These are phyloP conservation scores for Ivindomyrus marchei DNA, from an alignment of 2,113 vertebrate species.

Conservation along the genomic window DNA sequence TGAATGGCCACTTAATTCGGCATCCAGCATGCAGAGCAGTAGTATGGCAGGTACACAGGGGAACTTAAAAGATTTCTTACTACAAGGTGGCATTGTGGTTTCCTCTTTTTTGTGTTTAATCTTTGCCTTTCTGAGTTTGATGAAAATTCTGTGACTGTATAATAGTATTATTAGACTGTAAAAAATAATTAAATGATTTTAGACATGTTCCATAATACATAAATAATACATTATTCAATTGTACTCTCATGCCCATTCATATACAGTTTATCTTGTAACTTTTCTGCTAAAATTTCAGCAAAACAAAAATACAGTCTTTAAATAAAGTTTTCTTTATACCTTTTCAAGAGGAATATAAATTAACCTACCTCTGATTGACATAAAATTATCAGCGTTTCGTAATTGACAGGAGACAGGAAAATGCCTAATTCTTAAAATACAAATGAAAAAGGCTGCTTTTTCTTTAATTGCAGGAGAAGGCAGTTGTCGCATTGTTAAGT, in stretches of 20 bases:
- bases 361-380: background rate
- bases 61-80: slow-evolving; percentile 36
- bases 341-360: background rate
- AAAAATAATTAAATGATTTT: background rate
- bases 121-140: background rate
- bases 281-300: background rate
- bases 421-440: background rate
- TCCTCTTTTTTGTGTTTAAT: background rate
- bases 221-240: background rate
- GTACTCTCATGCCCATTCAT: background rate
- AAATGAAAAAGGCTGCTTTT: background rate
- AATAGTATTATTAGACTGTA: background rate
- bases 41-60: slow-evolving; percentile 53
- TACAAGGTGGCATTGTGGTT: background rate
- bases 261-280: background rate
- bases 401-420: background rate
- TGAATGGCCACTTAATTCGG: slow-evolving; percentile 54
- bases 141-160: background rate
- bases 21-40: slow-evolving; percentile 53
- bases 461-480: background rate
- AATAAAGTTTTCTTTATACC: background rate
- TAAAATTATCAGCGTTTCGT: background rate
- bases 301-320: background rate
- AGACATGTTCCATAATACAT: no score
- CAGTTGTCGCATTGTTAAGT: background rate